Evolutionary conservation across 1,140 invertebrate genomes (phyloP).

Genomic region (Cephus cinctus): DNA sequence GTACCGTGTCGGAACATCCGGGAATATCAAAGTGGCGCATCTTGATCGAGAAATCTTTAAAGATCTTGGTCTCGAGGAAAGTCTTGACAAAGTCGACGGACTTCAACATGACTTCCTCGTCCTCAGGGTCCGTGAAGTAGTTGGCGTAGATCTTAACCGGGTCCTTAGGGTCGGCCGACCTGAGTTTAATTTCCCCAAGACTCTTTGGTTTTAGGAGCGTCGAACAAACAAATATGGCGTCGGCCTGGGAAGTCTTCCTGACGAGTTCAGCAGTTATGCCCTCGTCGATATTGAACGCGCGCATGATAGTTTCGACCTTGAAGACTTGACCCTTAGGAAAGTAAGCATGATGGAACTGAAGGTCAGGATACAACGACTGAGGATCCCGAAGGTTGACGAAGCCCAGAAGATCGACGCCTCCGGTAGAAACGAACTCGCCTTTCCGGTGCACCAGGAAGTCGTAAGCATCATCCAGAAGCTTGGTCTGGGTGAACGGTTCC

Average conservation of each 20-base stretch:
- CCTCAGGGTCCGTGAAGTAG: conserved; percentile 59
- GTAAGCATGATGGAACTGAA: conserved; percentile 31
- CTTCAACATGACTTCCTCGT: conserved; percentile 47
- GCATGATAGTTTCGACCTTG: conserved; percentile 1
- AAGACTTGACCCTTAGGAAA: conserved; percentile 18
- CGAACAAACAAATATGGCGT: conserved; percentile 37
- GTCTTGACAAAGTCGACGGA: conserved; percentile 21
- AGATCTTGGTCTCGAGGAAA: conserved; percentile 29
- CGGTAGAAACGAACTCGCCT: conserved; percentile 22
- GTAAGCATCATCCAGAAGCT: conserved; percentile 27
- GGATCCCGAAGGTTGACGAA: conserved; percentile 38
- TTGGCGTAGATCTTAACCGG: conserved; percentile 71
- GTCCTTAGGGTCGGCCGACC: conserved; percentile 61
- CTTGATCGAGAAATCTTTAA: conserved; percentile 31
- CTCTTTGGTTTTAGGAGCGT: conserved; percentile 58
- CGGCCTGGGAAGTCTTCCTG: conserved; percentile 19
- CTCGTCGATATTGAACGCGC: conserved; percentile 17
- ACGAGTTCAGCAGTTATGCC: conserved; percentile 19
- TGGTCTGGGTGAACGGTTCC: conserved; percentile 51
- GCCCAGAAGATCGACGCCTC: conserved; percentile 24
- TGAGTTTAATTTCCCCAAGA: conserved; percentile 57
- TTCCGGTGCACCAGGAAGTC: conserved; percentile 34
- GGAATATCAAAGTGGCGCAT: conserved; percentile 15
- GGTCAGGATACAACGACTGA: conserved; percentile 37
- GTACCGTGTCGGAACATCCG: conserved; percentile 27